phyloP scores from a whole-genome alignment of 2,113 vertebrate genomes.

The Rattus rattus region DNA sequence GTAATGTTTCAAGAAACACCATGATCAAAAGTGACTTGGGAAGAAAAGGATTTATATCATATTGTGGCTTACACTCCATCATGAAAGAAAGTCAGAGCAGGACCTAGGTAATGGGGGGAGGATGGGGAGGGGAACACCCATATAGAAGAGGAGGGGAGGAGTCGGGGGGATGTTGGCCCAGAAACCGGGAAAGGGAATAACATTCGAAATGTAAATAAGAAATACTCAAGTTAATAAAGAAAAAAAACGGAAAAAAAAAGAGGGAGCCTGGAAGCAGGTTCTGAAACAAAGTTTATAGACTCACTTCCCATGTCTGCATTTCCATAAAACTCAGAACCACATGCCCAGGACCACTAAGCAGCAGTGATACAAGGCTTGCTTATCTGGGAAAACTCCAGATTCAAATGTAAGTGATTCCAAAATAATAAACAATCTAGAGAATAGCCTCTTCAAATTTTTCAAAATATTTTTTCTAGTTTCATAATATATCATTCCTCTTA shows the following conservation, averaged over 20 bases:
- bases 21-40: background rate
- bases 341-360: background rate
- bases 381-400: background rate
- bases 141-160: too few species aligned
- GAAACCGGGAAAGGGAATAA: too few species aligned
- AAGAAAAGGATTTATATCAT: background rate
- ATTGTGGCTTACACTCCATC: background rate
- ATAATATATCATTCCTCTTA: too few species aligned
- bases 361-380: background rate
- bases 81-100: background rate
- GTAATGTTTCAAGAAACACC: background rate
- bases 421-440: background rate
- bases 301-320: background rate
- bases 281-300: background rate
- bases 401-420: background rate
- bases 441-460: background rate
- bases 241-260: background rate
- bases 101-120: too few species aligned
- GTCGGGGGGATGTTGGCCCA: too few species aligned
- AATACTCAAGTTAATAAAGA: too few species aligned
- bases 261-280: background rate
- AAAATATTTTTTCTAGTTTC: background rate
- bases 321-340: background rate
- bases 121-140: too few species aligned
- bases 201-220: too few species aligned